phyloP scores from a whole-genome alignment of 2,113 vertebrate species.

The Plecotus auritus region DNA sequence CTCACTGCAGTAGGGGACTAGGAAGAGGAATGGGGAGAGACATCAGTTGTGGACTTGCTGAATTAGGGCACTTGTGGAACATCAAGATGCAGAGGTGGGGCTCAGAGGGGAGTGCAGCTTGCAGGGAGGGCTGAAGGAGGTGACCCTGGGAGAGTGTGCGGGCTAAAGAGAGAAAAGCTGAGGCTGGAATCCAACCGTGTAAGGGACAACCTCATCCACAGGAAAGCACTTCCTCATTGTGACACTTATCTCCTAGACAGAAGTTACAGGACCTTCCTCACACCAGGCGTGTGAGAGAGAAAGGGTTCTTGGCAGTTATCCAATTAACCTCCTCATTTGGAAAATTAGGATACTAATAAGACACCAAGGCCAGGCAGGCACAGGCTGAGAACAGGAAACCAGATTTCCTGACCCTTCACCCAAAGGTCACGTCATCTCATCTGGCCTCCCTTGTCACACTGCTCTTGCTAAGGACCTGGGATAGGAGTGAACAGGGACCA shows the following conservation, averaged over 20 bases:
- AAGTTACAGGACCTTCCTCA: neutral
- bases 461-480: neutral
- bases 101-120: neutral
- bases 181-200: neutral
- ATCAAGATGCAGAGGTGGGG: too few relatives aligned
- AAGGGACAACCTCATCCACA: neutral
- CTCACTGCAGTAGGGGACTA: neutral
- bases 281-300: neutral
- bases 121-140: neutral
- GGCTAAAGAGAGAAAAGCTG: neutral
- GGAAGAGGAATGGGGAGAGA: neutral
- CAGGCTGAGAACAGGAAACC: neutral
- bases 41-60: neutral
- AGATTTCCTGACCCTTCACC: neutral
- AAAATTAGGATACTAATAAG: neutral
- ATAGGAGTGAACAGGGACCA: neutral
- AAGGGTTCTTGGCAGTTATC: neutral
- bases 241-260: neutral
- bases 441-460: neutral
- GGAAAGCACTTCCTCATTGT: neutral
- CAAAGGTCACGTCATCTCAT: neutral
- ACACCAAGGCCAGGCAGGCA: neutral
- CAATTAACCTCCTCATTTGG: neutral
- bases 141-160: neutral
- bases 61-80: neutral